Conservation (phyloP, 2,113 vertebrate species). For the Parus major region DNA sequence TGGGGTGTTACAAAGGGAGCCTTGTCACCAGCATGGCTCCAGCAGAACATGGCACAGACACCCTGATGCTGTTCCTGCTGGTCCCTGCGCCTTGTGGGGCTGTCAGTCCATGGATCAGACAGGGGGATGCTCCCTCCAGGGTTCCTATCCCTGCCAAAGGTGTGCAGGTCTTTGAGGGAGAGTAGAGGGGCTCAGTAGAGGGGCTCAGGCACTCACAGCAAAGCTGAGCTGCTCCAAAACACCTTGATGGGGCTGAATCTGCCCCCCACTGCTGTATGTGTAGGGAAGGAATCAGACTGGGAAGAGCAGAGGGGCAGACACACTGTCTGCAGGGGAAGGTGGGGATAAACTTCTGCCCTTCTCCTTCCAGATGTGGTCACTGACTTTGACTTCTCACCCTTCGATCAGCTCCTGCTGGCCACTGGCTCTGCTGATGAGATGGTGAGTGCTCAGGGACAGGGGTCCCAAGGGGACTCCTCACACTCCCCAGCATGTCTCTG, state of each 20-base stretch:
- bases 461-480: too few species aligned
- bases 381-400: constrained; percentile 94
- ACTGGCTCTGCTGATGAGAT: constrained; percentile 87
- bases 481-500: accelerated
- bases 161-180: background rate
- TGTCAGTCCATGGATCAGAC: accelerated
- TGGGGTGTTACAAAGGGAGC: background rate
- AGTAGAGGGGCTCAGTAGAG: background rate
- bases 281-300: background rate
- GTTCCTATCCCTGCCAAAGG: background rate
- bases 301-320: background rate
- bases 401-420: constrained; percentile 88
- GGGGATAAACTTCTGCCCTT: background rate
- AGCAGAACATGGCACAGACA: background rate
- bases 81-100: background rate
- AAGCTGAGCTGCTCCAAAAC: background rate
- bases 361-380: constrained; percentile 83
- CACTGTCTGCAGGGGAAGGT: accelerated
- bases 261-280: background rate
- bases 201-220: background rate
- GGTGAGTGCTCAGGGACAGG: constrained; percentile 69
- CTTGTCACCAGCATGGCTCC: background rate
- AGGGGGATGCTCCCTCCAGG: background rate
- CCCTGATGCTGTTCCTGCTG: background rate
- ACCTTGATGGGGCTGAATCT: background rate